Base-by-base conservation (phyloP, 2,797 vertebrate species). In the Lagodon rhomboides region DNA sequence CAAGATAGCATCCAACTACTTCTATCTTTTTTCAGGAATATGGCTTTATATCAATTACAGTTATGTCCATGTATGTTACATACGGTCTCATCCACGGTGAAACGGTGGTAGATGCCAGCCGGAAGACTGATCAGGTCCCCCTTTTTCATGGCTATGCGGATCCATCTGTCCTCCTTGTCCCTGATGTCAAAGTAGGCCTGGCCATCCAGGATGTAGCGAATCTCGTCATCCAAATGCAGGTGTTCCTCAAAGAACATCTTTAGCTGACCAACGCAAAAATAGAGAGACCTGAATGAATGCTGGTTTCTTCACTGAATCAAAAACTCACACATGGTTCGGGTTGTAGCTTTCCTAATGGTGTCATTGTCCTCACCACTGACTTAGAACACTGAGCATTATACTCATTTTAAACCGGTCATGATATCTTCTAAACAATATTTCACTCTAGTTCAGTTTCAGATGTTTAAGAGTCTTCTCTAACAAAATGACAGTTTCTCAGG, bases 41-140 rank as follows among this genome's bases (percentile, higher is more conserved):
- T 55, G 38, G 13, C 15, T 67, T 51, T 12, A 4, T 9, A 16
- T 59, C 34, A 15, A 3, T 23, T 16, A 34, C 20, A 5, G 2
- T 22, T 3, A 34, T 38, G 9, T 20, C 20, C 17, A 25, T 12
- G 51, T 15, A 3, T 17, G 47, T 11, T 46, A 74, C 82, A 2
- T 84, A 94, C 94, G 0, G 70, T 92, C 69, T 91, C 84, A 0
- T 92, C 89, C 86, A 92, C 62, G 49, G 97, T 98, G 92, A 99
- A 99, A 83, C 98, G 95, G 90, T 99, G 98, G 84, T 99, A 99
- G 68, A 99, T 98, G 38, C 98, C 97, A 0, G 98, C 98, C 0
- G 98, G 98, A 0, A 99, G 94, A 0, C 97, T 98, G 85, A 99
- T 99, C 95, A 99, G 89, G 87, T 98, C 97, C 30, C 98, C 98